phyloP scores from a whole-genome alignment of 2,888 invertebrate genomes.

The Caenorhabditis sp. region DNA sequence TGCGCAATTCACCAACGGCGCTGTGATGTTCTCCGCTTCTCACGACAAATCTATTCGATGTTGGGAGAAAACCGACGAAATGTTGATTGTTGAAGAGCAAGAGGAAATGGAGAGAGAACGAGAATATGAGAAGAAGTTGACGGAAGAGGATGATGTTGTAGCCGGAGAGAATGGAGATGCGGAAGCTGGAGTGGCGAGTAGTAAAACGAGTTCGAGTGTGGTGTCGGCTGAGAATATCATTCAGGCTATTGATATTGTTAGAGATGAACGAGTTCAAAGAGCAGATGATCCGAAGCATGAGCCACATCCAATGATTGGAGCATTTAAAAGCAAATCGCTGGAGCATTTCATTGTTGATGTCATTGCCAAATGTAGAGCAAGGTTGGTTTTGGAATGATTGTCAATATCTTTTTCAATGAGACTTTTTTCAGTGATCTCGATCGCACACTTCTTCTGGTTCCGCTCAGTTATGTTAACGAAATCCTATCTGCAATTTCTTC shows the following conservation, averaged over 20 bases:
- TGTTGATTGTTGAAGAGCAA: constrained; percentile 89
- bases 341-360: constrained; percentile 85
- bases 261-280: constrained; percentile 51
- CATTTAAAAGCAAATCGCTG: constrained; percentile 80
- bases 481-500: constrained; percentile 80
- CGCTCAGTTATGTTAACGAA: constrained; percentile 83
- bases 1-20: constrained; percentile 53
- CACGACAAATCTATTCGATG: constrained; percentile 87
- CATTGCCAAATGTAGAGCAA: constrained; percentile 72
- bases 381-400: constrained; percentile 19
- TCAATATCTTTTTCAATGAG: too few relatives aligned
- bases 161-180: constrained; percentile 75
- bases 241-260: constrained; percentile 85
- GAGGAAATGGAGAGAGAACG: constrained; percentile 77
- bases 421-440: constrained; percentile 84
- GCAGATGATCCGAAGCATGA: constrained; percentile 65
- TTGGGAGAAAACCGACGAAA: constrained; percentile 85
- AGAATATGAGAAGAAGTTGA: constrained; percentile 74
- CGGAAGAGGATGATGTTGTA: constrained; percentile 72
- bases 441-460: constrained; percentile 85
- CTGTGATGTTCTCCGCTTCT: constrained; percentile 78
- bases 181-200: constrained; percentile 81
- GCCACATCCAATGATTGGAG: constrained; percentile 84
- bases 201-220: constrained; percentile 81
- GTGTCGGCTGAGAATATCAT: constrained; percentile 83